These are phyloP conservation scores for Drosophila melanosoma DNA, from an alignment of 2,888 invertebrate species.

Conservation along the genomic window DNA sequence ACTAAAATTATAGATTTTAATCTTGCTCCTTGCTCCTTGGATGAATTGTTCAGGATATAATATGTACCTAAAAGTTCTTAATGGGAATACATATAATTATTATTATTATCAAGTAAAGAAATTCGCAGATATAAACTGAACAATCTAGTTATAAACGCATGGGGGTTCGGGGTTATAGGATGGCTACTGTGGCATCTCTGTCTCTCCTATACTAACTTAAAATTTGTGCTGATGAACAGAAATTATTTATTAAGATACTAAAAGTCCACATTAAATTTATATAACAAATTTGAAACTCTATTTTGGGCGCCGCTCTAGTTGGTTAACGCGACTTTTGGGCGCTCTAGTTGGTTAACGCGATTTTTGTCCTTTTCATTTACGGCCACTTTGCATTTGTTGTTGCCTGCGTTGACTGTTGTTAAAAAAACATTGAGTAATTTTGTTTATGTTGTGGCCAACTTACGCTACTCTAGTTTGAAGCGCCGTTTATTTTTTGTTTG, in stretches of 20 bases:
- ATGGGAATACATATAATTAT: no score
- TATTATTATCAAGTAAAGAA: no score
- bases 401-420: conserved; percentile 63
- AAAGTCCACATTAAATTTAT: conserved; percentile 1
- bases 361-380: conserved; percentile 33
- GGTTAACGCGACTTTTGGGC: background rate
- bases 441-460: conserved; percentile 49
- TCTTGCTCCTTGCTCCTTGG: background rate
- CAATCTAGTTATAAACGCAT: no score
- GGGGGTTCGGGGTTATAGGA: background rate
- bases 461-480: conserved; percentile 18
- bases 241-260: conserved; percentile 1
- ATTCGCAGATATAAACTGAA: no score
- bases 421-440: conserved; percentile 66
- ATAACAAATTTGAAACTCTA: conserved; percentile 43
- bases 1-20: no score
- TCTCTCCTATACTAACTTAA: background rate
- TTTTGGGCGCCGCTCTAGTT: conserved; percentile 12
- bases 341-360: background rate
- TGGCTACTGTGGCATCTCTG: background rate
- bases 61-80: no score
- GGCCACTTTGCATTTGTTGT: conserved; percentile 56
- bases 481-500: conserved; percentile 4
- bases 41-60: no score
- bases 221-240: background rate